phyloP scores from a whole-genome alignment of 2,797 vertebrate genomes.

The Sciurus carolinensis region DNA sequence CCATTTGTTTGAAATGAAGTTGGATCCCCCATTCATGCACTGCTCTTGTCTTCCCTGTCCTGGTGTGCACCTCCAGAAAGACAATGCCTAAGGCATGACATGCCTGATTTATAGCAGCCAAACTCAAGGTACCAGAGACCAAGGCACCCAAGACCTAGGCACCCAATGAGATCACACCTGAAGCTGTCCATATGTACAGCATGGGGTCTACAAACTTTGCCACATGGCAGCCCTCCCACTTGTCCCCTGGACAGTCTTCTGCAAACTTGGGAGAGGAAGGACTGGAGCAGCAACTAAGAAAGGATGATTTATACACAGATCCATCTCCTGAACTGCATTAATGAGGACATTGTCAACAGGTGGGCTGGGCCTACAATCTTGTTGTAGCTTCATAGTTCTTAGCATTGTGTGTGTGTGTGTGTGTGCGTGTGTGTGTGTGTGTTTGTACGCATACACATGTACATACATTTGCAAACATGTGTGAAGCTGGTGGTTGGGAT shows the following conservation, averaged over 20 bases:
- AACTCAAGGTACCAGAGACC: background rate
- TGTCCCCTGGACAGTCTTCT: background rate
- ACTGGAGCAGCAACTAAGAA: background rate
- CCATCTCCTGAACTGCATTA: constrained; percentile 78
- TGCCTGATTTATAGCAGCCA: background rate
- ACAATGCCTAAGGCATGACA: background rate
- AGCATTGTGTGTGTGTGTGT: too few species aligned
- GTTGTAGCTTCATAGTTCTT: background rate
- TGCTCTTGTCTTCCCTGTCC: background rate
- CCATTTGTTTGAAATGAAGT: rapidly evolving
- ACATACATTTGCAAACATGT: too few species aligned
- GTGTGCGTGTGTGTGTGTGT: background rate
- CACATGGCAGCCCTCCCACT: background rate
- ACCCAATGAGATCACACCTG: constrained; percentile 53
- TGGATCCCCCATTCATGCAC: background rate
- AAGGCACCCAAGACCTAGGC: background rate
- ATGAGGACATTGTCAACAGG: constrained; percentile 85
- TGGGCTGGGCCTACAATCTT: constrained; percentile 39
- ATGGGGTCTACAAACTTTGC: constrained; percentile 31
- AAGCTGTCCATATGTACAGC: constrained; percentile 60
- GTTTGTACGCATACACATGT: too few species aligned
- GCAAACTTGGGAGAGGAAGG: background rate
- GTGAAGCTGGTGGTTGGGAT: too few species aligned
- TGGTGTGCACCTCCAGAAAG: constrained; percentile 71
- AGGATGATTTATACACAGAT: background rate